These are phyloP conservation scores for Nyctalus aviator DNA, from an alignment of 2,797 vertebrate genomes.

Conservation along the genomic window DNA sequence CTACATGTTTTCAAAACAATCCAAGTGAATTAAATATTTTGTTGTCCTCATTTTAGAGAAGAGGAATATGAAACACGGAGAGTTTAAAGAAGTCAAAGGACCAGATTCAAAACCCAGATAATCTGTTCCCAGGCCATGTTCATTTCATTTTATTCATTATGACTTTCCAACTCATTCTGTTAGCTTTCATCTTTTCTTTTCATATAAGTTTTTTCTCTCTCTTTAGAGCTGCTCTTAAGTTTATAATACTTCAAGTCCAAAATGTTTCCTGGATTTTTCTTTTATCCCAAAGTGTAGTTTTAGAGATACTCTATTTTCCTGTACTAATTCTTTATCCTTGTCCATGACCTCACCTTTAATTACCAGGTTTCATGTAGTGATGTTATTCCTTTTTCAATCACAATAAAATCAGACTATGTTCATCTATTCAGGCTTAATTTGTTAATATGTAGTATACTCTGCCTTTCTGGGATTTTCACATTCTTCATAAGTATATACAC, in stretches of 20 bases:
- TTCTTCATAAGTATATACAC: background rate
- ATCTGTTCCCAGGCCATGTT: background rate
- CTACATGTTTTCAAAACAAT: slow-evolving; percentile 10
- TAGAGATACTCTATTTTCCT: background rate
- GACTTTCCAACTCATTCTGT: background rate
- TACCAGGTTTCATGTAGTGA: background rate
- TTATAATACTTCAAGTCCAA: background rate
- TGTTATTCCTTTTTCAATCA: background rate
- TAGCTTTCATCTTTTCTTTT: background rate
- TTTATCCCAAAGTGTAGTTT: background rate
- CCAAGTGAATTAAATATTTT: background rate
- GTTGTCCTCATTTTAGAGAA: background rate
- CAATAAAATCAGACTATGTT: background rate
- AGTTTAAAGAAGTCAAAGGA: background rate
- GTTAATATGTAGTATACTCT: background rate
- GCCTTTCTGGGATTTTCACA: background rate
- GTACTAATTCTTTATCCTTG: background rate
- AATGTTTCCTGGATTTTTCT: background rate
- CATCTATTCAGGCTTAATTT: background rate
- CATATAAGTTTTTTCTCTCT: background rate
- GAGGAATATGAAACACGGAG: background rate
- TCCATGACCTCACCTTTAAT: background rate
- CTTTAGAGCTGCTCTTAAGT: background rate
- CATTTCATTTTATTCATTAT: background rate
- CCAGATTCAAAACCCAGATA: background rate